Conservation (phyloP, 2,797 vertebrate genomes). For the Falco peregrinus region DNA sequence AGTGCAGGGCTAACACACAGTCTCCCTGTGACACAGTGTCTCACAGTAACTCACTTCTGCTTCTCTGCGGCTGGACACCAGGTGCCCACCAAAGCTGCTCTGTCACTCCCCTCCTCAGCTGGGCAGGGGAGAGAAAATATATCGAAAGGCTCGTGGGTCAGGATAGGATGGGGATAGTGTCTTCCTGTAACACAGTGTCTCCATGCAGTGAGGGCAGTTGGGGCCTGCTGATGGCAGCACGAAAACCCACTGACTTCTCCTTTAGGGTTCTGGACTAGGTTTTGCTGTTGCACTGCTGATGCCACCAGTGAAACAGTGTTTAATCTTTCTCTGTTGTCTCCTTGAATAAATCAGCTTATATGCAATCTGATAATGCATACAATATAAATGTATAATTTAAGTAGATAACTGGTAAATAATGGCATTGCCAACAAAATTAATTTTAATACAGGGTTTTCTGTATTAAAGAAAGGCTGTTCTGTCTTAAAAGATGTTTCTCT, state of each 20-base stretch:
- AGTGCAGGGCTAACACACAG: rapidly evolving
- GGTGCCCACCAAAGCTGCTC: too few species aligned
- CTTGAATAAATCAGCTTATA: slow-evolving; percentile 15
- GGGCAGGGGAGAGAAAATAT: too few species aligned
- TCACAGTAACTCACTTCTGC: too few species aligned
- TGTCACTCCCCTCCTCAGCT: too few species aligned
- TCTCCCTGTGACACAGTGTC: background rate
- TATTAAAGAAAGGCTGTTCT: background rate
- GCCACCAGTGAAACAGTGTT: background rate
- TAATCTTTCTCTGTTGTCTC: background rate
- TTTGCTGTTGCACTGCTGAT: background rate
- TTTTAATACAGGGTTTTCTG: background rate
- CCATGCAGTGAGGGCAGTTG: rapidly evolving
- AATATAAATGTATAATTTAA: slow-evolving; percentile 7
- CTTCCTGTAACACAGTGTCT: rapidly evolving
- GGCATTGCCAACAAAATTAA: background rate
- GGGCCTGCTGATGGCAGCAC: background rate
- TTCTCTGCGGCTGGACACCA: too few species aligned
- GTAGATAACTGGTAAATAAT: background rate
- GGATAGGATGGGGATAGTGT: too few species aligned
- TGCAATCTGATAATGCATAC: slow-evolving; percentile 19
- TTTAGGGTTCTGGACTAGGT: background rate
- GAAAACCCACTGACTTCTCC: background rate
- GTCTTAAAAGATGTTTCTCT: background rate
- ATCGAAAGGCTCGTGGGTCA: too few species aligned